Conservation (phyloP, 2,888 invertebrate species). For the Epirrhoe alternata region DNA sequence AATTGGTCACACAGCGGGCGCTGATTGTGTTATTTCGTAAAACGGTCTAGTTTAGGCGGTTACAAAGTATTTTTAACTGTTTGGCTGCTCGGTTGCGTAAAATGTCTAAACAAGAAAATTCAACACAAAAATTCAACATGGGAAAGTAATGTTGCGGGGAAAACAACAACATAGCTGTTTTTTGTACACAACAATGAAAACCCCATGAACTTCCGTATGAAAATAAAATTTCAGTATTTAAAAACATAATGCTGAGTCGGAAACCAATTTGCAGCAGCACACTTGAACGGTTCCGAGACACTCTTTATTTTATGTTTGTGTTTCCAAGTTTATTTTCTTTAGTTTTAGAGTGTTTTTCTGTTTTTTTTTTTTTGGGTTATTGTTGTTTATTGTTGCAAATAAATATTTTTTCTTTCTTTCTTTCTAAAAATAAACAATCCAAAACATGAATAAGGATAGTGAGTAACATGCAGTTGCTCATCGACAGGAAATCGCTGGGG, state of each 20-base stretch:
- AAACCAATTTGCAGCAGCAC: too few relatives aligned
- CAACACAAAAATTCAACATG: conserved; percentile 5
- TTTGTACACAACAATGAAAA: neutral
- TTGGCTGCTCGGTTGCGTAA: conserved; percentile 23
- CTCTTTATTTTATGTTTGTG: too few relatives aligned
- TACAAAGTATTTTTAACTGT: conserved; percentile 38
- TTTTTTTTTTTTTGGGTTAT: too few relatives aligned
- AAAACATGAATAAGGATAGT: conserved; percentile 54
- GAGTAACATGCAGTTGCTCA: conserved; percentile 50
- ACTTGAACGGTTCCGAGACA: too few relatives aligned
- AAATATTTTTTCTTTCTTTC: too few relatives aligned
- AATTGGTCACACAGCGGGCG: conserved; percentile 47
- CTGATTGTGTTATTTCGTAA: conserved; percentile 49
- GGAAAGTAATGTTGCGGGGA: conserved; percentile 5
- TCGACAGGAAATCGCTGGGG: conserved; percentile 65
- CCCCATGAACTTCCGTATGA: neutral
- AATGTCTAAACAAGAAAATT: conserved; percentile 10
- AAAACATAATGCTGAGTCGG: too few relatives aligned
- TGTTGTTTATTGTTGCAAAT: too few relatives aligned
- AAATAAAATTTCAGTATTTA: conserved; percentile 8
- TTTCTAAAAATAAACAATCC: conserved; percentile 33
- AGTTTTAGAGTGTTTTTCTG: too few relatives aligned
- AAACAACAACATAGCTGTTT: neutral
- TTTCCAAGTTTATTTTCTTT: too few relatives aligned
- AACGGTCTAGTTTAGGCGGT: conserved; percentile 49